Evolutionary conservation across 2,888 invertebrate genomes (phyloP).

Genomic region (Netelia melanura): DNA sequence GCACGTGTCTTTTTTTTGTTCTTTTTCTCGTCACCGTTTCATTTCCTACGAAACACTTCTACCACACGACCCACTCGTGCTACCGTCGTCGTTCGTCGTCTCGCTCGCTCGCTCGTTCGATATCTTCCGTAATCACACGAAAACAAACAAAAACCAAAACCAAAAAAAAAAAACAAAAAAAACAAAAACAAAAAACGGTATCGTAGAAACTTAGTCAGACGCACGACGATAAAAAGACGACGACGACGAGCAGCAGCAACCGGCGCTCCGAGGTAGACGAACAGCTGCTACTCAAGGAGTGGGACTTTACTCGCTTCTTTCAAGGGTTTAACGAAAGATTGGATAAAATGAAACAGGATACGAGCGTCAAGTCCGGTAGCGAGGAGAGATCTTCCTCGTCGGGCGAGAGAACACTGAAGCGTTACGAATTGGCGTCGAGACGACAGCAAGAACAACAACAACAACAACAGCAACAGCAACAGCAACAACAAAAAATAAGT

Average conservation of each 20-base stretch:
- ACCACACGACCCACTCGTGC: slow-evolving; percentile 58
- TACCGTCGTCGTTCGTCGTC: slow-evolving; percentile 68
- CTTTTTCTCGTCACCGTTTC: slow-evolving; percentile 71
- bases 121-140: slow-evolving; percentile 48
- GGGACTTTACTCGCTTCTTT: slow-evolving; percentile 95
- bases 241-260: slow-evolving; percentile 71
- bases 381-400: slow-evolving; percentile 77
- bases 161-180: background rate
- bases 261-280: slow-evolving; percentile 89
- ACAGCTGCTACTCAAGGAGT: slow-evolving; percentile 92
- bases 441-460: slow-evolving; percentile 75
- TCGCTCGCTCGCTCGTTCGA: slow-evolving; percentile 11
- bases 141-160: slow-evolving; percentile 31
- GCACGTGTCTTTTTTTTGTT: slow-evolving; percentile 72
- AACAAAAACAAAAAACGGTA: slow-evolving; percentile 56
- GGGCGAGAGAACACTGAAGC: slow-evolving; percentile 77
- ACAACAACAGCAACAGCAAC: slow-evolving; percentile 75
- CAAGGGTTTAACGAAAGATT: slow-evolving; percentile 85
- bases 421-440: slow-evolving; percentile 75
- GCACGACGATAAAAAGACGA: slow-evolving; percentile 81
- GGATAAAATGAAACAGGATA: slow-evolving; percentile 85
- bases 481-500: slow-evolving; percentile 75
- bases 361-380: slow-evolving; percentile 74
- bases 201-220: slow-evolving; percentile 82
- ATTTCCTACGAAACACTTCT: slow-evolving; percentile 70